Evolutionary conservation across 1,140 invertebrate genomes (phyloP).

Genomic region (Venustaconcha ellipsiformis): DNA sequence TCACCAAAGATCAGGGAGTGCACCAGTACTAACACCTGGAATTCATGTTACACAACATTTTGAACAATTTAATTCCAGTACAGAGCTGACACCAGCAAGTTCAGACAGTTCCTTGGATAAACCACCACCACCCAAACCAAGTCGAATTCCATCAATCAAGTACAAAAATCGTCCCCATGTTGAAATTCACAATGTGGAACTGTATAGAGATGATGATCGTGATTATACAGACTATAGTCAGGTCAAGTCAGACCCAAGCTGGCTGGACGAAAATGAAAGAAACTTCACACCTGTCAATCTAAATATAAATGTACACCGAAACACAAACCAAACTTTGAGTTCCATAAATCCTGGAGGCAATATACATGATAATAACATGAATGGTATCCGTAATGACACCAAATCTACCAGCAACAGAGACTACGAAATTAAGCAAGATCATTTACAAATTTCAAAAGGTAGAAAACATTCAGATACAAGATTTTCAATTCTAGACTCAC

Average conservation of each 20-base stretch:
- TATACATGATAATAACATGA: slow-evolving; percentile 54
- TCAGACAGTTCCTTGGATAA: slow-evolving; percentile 61
- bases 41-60: slow-evolving; percentile 45
- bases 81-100: slow-evolving; percentile 32
- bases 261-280: slow-evolving; percentile 32
- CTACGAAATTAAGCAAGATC: slow-evolving; percentile 19
- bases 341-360: slow-evolving; percentile 1
- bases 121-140: slow-evolving; percentile 80
- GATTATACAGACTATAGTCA: slow-evolving; percentile 66
- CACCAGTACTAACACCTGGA: slow-evolving; percentile 71
- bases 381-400: slow-evolving; percentile 17
- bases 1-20: slow-evolving; percentile 70
- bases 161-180: slow-evolving; percentile 58
- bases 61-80: slow-evolving; percentile 14
- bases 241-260: slow-evolving; percentile 60
- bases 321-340: slow-evolving; percentile 16
- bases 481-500: slow-evolving; percentile 37
- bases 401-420: not conserved
- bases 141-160: slow-evolving; percentile 73
- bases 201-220: slow-evolving; percentile 62
- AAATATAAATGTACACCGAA: slow-evolving; percentile 3
- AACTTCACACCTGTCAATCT: slow-evolving; percentile 9
- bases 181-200: slow-evolving; percentile 42
- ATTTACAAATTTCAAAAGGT: slow-evolving; percentile 14
- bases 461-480: slow-evolving; percentile 40